phyloP scores from a whole-genome alignment of 2,797 vertebrate genomes.

The Pagetopsis macropterus region DNA sequence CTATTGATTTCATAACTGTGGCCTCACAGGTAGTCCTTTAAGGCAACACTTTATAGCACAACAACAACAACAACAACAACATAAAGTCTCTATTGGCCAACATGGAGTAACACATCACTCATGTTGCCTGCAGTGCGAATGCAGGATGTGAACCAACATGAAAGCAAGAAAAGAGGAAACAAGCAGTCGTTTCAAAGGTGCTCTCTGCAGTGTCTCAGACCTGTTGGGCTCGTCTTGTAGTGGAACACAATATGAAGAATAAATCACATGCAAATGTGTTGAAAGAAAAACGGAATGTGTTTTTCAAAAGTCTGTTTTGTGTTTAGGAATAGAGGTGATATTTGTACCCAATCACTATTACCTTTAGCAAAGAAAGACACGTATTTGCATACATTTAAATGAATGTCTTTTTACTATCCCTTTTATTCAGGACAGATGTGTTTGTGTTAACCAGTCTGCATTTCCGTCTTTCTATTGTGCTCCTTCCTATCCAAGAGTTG shows the following conservation, averaged over 20 bases:
- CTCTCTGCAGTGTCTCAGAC: conserved; percentile 15
- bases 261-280: conserved; percentile 16
- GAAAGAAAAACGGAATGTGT: background rate
- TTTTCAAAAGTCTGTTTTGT: background rate
- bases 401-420: background rate
- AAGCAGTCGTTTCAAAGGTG: conserved; percentile 6
- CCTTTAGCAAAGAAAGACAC: background rate
- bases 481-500: background rate
- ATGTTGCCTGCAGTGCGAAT: conserved; percentile 6
- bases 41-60: background rate
- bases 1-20: background rate
- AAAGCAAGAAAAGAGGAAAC: background rate
- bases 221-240: conserved; percentile 1
- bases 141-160: conserved; percentile 15
- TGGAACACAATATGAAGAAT: background rate
- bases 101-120: conserved; percentile 7
- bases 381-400: background rate
- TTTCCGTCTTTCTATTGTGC: background rate
- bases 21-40: conserved; percentile 9
- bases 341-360: background rate
- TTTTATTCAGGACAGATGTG: background rate
- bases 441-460: background rate
- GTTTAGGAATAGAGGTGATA: background rate
- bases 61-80: conserved; percentile 15
- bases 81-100: background rate